These are phyloP conservation scores for Passer montanus DNA, from an alignment of 2,113 vertebrate genomes.

Conservation along the genomic window DNA sequence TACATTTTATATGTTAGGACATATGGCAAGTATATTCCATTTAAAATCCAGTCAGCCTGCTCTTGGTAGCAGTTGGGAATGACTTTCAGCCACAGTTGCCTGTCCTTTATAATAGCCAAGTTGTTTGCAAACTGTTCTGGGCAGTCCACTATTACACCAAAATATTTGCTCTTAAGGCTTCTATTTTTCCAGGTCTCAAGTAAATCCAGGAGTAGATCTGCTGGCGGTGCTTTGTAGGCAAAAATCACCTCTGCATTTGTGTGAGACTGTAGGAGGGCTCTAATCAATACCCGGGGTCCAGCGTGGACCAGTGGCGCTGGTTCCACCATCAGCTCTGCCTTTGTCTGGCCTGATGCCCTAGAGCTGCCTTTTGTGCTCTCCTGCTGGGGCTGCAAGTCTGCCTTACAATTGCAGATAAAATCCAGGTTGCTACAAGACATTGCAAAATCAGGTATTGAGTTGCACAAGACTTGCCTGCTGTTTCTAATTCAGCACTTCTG, in stretches of 20 bases:
- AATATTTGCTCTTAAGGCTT: constrained; percentile 10
- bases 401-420: constrained; percentile 9
- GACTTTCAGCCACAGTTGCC: neutral
- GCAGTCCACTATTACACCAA: neutral
- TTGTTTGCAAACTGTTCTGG: constrained; percentile 30
- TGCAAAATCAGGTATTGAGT: constrained; percentile 30
- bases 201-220: neutral
- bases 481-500: neutral
- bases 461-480: constrained; percentile 5
- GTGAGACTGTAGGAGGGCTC: neutral
- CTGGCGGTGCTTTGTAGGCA: neutral
- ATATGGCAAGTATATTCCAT: neutral
- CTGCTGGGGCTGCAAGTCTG: neutral
- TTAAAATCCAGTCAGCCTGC: neutral
- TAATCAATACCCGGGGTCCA: neutral
- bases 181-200: neutral
- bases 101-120: neutral
- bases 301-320: neutral
- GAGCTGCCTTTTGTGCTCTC: constrained; percentile 1
- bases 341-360: neutral
- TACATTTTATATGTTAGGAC: neutral
- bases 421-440: neutral
- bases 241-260: neutral
- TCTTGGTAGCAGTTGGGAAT: neutral
- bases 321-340: neutral